Evolutionary conservation across 1,140 invertebrate species (phyloP), one percentile per base, ranked within the genome.

Genomic region (Megalopta genalis): DNA sequence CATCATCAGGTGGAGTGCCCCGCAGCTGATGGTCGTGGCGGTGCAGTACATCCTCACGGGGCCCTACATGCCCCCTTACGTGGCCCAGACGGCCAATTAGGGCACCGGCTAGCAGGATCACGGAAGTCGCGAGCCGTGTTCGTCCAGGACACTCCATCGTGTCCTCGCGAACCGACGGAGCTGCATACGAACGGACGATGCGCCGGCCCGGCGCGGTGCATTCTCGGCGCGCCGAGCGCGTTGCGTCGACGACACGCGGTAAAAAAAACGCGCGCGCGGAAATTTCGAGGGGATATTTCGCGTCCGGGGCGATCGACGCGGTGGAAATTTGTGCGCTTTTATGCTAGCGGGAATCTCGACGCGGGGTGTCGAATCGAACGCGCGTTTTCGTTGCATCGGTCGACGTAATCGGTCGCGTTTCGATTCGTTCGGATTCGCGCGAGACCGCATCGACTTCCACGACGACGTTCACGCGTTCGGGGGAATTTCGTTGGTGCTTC

Each of bases 1-100:
- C 84, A 93, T 92, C 82, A 91, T 93, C 84, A 92, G 91, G 85
- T 93, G 92, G 92, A 93, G 90, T 86, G 92, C 92, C 74, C 92
- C 92, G 32, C 92, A 93, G 82, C 79, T 93, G 84, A 93, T 93
- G 89, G 89, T 93, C 64, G 92, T 93, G 49, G 92, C 92, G 67
- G 89, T 92, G 63, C 92, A 93, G 80, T 93, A 92, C 78, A 93
- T 93, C 67, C 89, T 93, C 66, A 93, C 92, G 72, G 92, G 92
- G 77, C 92, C 92, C 42, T 92, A 93, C 76, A 91, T 93, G 88
- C 91, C 91, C 64, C 90, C 92, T 67, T 92, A 93, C 67, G 88
- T 92, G 78, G 90, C 89, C 54, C 90, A 92, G 82, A 87, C 89
- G 77, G 90, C 87, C 70, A 93, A 92, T 90, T 93, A 90, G 88